Percentiles rank a stretch among this genome's conserved stretches.
Evolutionary conservation across 2,113 vertebrate species (phyloP).

Genomic region (Sarotherodon lohbergeri): DNA sequence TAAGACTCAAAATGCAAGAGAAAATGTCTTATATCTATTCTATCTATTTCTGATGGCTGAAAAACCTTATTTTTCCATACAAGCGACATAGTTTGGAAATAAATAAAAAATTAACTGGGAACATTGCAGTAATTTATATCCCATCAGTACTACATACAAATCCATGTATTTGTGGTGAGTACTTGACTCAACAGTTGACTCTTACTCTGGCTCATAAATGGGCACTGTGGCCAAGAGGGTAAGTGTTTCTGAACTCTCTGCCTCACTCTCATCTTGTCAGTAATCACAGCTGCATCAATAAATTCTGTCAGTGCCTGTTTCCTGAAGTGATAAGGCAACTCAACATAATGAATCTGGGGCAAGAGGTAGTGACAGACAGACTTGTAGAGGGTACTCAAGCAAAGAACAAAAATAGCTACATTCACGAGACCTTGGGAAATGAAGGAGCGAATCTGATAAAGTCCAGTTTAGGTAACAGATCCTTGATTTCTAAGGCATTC

Average conservation of each 20-base stretch:
- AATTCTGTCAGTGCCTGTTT: slow-evolving; percentile 1
- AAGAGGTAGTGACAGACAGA: neutral
- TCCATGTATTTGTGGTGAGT: neutral
- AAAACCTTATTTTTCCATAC: accelerated
- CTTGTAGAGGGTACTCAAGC: neutral
- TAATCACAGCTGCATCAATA: slow-evolving; percentile 14
- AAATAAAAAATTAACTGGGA: neutral
- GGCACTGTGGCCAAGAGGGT: neutral
- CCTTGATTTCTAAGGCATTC: neutral
- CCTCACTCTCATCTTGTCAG: neutral
- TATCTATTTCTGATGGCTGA: neutral
- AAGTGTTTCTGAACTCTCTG: neutral
- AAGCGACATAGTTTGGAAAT: neutral
- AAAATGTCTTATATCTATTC: neutral
- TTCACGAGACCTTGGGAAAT: accelerated
- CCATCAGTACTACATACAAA: neutral
- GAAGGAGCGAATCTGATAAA: neutral
- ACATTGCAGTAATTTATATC: neutral
- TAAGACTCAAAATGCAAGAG: neutral
- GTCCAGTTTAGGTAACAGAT: neutral
- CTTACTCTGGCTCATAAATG: neutral
- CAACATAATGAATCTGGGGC: slow-evolving; percentile 5
- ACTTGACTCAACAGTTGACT: neutral
- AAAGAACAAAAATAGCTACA: neutral
- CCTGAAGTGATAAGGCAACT: slow-evolving; percentile 15